These are phyloP conservation scores for Sarcophaga subvicina DNA, from an alignment of 2,888 invertebrate species.

Conservation along the genomic window DNA sequence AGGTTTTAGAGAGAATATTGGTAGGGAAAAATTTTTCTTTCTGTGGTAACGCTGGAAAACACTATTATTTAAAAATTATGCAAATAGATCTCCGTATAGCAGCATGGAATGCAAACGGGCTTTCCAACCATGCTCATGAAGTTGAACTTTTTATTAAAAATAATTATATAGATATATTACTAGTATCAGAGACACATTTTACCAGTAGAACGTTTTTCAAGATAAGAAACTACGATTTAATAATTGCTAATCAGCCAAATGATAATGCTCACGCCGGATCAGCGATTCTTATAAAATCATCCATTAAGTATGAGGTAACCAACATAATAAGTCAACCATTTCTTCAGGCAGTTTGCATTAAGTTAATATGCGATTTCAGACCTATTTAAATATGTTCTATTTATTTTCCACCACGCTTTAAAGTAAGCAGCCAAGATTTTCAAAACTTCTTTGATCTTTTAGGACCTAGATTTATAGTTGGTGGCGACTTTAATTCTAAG, in stretches of 20 bases:
- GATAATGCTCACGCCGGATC: slow-evolving; percentile 41
- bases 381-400: slow-evolving; percentile 28
- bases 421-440: slow-evolving; percentile 7
- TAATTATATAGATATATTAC: slow-evolving; percentile 36
- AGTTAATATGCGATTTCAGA: slow-evolving; percentile 19
- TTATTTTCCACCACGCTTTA: slow-evolving; percentile 49
- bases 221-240: slow-evolving; percentile 54
- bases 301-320: slow-evolving; percentile 36
- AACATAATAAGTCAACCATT: slow-evolving; percentile 12
- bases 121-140: slow-evolving; percentile 26
- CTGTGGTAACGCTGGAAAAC: no score
- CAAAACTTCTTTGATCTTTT: neutral
- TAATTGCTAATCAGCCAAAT: slow-evolving; percentile 54
- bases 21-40: no score
- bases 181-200: slow-evolving; percentile 59
- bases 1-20: no score
- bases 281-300: slow-evolving; percentile 49
- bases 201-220: slow-evolving; percentile 50
- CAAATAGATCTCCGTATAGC: neutral
- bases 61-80: slow-evolving; percentile 1
- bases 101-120: no score
- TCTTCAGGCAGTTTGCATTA: slow-evolving; percentile 42
- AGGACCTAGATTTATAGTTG: no score
- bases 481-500: neutral
- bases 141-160: slow-evolving; percentile 28